Evolutionary conservation across 2,888 invertebrate genomes (phyloP).

Genomic region (Philereme transversata): DNA sequence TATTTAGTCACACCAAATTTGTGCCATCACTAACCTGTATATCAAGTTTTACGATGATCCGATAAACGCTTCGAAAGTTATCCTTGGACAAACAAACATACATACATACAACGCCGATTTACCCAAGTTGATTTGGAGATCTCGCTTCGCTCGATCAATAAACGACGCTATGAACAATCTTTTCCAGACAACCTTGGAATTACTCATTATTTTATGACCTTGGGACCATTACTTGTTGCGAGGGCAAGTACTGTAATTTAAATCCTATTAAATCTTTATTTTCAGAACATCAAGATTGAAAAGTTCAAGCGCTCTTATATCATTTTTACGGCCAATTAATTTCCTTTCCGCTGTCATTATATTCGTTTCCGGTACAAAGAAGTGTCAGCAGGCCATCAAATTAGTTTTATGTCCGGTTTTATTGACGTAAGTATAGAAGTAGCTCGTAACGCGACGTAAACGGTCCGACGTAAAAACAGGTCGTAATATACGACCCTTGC

Average conservation of each 20-base stretch:
- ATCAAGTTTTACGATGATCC: too few relatives aligned
- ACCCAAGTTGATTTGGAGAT: too few relatives aligned
- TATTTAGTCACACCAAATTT: too few relatives aligned
- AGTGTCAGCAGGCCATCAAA: slow-evolving; percentile 37
- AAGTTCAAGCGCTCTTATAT: slow-evolving; percentile 1
- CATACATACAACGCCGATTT: too few relatives aligned
- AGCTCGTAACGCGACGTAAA: slow-evolving; percentile 31
- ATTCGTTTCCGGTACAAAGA: slow-evolving; percentile 32
- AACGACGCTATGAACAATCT: too few relatives aligned
- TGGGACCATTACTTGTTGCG: too few relatives aligned
- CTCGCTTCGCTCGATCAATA: too few relatives aligned
- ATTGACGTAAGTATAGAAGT: slow-evolving; percentile 30
- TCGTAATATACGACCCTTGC: slow-evolving; percentile 6
- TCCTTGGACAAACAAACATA: too few relatives aligned
- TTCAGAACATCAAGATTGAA: not conserved
- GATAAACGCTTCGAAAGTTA: too few relatives aligned
- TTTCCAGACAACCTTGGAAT: too few relatives aligned
- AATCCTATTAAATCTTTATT: not conserved
- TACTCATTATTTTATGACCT: too few relatives aligned
- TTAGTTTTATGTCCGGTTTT: slow-evolving; percentile 40
- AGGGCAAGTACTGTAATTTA: not conserved
- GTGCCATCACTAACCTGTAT: too few relatives aligned
- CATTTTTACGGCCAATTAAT: slow-evolving; percentile 30
- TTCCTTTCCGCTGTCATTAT: slow-evolving; percentile 20
- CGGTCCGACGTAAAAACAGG: slow-evolving; percentile 17